These are phyloP conservation scores for Pandion haliaetus DNA, from an alignment of 2,113 vertebrate genomes.

Conservation along the genomic window DNA sequence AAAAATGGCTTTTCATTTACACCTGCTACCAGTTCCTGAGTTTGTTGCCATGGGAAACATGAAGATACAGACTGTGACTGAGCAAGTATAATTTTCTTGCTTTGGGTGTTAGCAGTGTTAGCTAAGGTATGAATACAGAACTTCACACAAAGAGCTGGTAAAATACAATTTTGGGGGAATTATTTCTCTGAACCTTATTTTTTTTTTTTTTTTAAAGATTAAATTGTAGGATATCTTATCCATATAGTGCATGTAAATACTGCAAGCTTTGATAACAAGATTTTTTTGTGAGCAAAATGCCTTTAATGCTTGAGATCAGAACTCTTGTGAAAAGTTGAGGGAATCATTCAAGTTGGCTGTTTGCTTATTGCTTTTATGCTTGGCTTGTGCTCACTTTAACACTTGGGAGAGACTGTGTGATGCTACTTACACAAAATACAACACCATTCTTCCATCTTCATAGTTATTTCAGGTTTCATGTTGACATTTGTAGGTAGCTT, in stretches of 20 bases:
- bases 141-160: neutral
- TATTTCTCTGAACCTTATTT: neutral
- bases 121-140: neutral
- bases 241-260: neutral
- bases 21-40: neutral
- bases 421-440: neutral
- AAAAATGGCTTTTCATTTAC: neutral
- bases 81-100: neutral
- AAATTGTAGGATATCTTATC: neutral
- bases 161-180: neutral
- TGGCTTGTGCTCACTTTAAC: neutral
- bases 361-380: neutral
- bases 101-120: neutral
- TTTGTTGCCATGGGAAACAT: slow-evolving; percentile 34
- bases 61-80: neutral
- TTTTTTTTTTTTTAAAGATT: neutral
- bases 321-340: neutral
- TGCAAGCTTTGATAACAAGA: neutral
- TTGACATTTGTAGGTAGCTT: neutral
- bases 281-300: neutral
- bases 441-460: neutral
- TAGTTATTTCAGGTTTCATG: neutral
- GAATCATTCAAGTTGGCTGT: neutral
- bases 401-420: neutral
- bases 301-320: neutral